Base-by-base conservation (phyloP, 2,113 vertebrate genomes). In the Gymnarchus niloticus region DNA sequence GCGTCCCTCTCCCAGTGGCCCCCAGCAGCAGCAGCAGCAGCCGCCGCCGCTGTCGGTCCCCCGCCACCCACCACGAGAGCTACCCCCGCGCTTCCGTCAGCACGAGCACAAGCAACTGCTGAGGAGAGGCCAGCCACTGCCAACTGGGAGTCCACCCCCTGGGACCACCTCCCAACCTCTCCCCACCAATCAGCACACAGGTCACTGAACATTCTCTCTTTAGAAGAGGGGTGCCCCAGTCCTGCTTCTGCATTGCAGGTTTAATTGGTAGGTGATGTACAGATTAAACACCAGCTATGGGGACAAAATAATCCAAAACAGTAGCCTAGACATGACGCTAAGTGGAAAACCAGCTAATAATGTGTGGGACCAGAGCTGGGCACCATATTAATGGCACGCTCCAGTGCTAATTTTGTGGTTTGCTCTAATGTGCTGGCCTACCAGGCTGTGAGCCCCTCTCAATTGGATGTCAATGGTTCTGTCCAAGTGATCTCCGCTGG, bases 51-150 rank as follows among this genome's bases (percentile, higher is more conserved):
- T 87, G 85, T 41, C 86, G 86, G 87, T 83, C 94, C 93, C 90
- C 95, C 10, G 93, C 95, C 83, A 95, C 94, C 96, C 97, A 88
- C 96, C 97, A 87, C 95, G 97, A 54, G 97, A 99, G 96, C 97
- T 99, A 92, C 98, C 98, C 88, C 98, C 97, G 52, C 97, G 97
- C 93, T 99, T 99, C 94, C 97, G 97, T 91, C 98, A 98, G 95
- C 97, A 99, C 93, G 97, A 99, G 93, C 97, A 98, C 95, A 99
- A 99, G 95, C 98, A 99, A 95, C 96, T 99, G 86, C 92, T 99
- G 93, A 99, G 99, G 93, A 94, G 97, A 93, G 98, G 98, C 52
- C 98, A 99, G 93, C 97, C 97, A 10, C 91, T 99, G 91, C 97
- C 98, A 44, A 2, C 95, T 0, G 97, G 97, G 90, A 94, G 95